Evolutionary conservation across 2,113 vertebrate species (phyloP), one percentile per base, ranked within the genome.

Genomic region (Pogona vitticeps): DNA sequence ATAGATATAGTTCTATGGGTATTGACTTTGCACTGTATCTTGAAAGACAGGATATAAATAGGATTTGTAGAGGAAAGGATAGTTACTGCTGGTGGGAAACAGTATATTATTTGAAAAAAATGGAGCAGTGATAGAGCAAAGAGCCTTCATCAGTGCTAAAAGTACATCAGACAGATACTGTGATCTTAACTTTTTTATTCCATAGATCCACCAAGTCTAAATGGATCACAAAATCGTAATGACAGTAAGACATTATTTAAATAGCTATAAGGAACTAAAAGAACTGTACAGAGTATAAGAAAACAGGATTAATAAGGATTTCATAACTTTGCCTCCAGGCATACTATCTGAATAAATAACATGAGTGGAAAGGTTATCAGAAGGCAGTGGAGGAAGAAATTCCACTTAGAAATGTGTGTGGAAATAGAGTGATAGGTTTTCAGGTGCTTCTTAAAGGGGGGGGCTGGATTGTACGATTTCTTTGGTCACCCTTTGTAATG

Each of bases 61-160:
- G 75, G 61, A 20, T 67, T 68, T 77, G 52, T 67, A 46, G 40
- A 76, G 76, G 20, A 82, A 76, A 42, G 6, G 71, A 42, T 10
- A 6, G 52, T 28, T 83, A 46, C n/a, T 56, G 58, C 31, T 77
- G n/a, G 40, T 68, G 42, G 31, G 14, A 77, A n/a, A 52, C 17
- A 70, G 20, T 68, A n/a, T 70, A 56, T 85, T 85, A 67, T 78
- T 70, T 85, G 75, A 78, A 68, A 42, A 78, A 42, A 78, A 5
- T 77, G n/a, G 40, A 33, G 40, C 31, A 85, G 31, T 67, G 46
- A 76, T 76, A 31, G 21, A 68, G 31, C 40, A 85, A 13, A 52
- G n/a, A 52, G 38, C 73, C 36, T 85, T 68, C 46, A 67, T 56
- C 83, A 85, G 31, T 67, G 61, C 14, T 68, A 40, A 28, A 1